phyloP scores from a whole-genome alignment of 2,888 invertebrate genomes.

The Epinotia demarniana region DNA sequence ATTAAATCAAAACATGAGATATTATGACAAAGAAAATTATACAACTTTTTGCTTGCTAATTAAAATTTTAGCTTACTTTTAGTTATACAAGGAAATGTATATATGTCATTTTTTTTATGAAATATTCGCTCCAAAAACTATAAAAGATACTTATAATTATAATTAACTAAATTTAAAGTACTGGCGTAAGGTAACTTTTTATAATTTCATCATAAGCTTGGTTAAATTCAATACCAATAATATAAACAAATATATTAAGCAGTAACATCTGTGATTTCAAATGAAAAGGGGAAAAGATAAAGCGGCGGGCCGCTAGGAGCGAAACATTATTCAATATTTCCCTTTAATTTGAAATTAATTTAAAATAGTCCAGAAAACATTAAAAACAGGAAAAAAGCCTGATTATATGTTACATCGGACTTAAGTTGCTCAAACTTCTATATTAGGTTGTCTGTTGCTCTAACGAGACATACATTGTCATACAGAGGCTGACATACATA shows the following conservation, averaged over 20 bases:
- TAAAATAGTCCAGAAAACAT: too few relatives aligned
- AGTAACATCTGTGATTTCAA: too few relatives aligned
- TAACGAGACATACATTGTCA: not conserved
- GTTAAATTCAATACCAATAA: conserved; percentile 1
- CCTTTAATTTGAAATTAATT: too few relatives aligned
- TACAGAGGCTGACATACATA: conserved; percentile 64
- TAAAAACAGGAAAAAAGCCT: not conserved
- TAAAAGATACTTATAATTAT: conserved; percentile 20
- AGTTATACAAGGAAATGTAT: not conserved
- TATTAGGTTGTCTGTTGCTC: not conserved
- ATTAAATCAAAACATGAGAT: not conserved
- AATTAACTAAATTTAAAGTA: conserved; percentile 32
- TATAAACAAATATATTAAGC: not conserved
- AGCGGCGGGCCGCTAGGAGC: too few relatives aligned
- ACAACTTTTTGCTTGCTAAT: not conserved
- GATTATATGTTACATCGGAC: not conserved
- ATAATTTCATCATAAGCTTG: not conserved
- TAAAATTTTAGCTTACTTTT: not conserved
- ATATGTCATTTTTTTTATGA: not conserved
- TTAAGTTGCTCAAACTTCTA: conserved; percentile 1
- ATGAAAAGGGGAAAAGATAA: too few relatives aligned
- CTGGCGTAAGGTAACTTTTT: conserved; percentile 36
- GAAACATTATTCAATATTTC: too few relatives aligned
- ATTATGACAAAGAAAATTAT: not conserved
- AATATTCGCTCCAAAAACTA: not conserved